Evolutionary conservation across 37 sponge, comb jelly and placozoan genomes (phyloP).

Genomic region (Haliclona indistincta): DNA sequence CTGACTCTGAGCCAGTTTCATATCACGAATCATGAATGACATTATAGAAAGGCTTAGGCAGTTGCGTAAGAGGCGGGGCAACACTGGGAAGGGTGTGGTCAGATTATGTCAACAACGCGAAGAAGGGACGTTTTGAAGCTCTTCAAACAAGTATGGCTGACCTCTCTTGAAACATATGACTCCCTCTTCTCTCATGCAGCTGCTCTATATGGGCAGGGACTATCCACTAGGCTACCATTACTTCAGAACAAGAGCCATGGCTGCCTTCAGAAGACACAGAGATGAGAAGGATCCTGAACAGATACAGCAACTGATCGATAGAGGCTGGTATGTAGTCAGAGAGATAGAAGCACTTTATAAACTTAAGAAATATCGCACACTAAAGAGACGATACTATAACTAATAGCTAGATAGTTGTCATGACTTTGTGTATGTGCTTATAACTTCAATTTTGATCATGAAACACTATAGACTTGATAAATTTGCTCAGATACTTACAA

Average conservation of each 20-base stretch:
- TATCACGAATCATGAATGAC: no score
- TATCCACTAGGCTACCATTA: conserved; percentile 85
- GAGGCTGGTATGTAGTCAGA: conserved; percentile 80
- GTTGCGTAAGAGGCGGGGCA: no score
- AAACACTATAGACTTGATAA: no score
- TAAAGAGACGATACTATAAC: conserved; percentile 90
- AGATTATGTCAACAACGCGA: background rate
- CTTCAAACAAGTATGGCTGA: conserved; percentile 5
- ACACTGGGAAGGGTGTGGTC: no score
- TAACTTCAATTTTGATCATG: no score
- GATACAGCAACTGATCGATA: conserved; percentile 54
- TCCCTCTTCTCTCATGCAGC: conserved; percentile 25
- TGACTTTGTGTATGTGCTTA: no score
- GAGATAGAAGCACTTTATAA: conserved; percentile 94
- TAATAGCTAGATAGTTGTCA: no score
- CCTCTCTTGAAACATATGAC: no score
- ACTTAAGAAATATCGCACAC: conserved; percentile 83
- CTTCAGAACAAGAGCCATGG: conserved; percentile 64
- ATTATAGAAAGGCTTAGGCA: no score
- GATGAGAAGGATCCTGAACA: conserved; percentile 70
- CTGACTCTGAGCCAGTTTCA: no score
- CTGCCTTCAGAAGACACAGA: conserved; percentile 75
- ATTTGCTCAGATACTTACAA: no score
- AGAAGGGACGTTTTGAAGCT: conserved; percentile 8
- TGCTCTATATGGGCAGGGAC: conserved; percentile 86